phyloP scores from a whole-genome alignment of 2,888 invertebrate genomes.

The Cartodere bifasciata region DNA sequence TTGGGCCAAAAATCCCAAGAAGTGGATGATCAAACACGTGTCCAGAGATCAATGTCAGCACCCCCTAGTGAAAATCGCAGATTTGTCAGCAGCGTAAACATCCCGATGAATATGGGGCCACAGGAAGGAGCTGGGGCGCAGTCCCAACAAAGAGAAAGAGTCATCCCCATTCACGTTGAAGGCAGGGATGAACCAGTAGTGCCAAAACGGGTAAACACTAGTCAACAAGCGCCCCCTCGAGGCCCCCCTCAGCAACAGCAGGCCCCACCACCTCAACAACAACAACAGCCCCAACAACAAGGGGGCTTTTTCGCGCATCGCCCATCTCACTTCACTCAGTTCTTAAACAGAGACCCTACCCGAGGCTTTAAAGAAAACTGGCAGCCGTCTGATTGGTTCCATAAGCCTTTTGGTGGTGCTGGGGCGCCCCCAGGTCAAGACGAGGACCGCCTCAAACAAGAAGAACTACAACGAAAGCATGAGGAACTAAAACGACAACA shows the following conservation, averaged over 20 bases:
- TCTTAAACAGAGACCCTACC: slow-evolving; percentile 26
- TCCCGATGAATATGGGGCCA: slow-evolving; percentile 25
- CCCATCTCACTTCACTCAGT: slow-evolving; percentile 41
- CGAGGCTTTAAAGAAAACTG: slow-evolving; percentile 13
- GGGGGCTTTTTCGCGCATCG: slow-evolving; percentile 22
- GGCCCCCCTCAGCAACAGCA: slow-evolving; percentile 18
- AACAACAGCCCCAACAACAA: slow-evolving; percentile 19
- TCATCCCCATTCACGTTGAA: slow-evolving; percentile 82
- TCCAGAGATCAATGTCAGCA: slow-evolving; percentile 66
- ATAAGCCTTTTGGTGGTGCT: slow-evolving; percentile 22
- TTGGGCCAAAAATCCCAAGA: slow-evolving; percentile 53
- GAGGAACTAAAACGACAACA: slow-evolving; percentile 25
- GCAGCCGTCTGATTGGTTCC: slow-evolving; percentile 10
- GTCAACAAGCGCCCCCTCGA: too few relatives aligned
- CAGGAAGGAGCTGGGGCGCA: slow-evolving; percentile 20
- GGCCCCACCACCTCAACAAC: slow-evolving; percentile 18
- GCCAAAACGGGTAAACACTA: slow-evolving; percentile 36
- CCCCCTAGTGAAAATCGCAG: slow-evolving; percentile 54
- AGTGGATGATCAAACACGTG: slow-evolving; percentile 48
- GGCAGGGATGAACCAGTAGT: slow-evolving; percentile 70
- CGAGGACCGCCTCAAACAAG: slow-evolving; percentile 18
- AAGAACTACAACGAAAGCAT: slow-evolving; percentile 22
- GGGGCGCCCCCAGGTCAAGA: slow-evolving; percentile 30
- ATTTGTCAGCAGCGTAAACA: slow-evolving; percentile 30
- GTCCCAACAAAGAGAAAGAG: slow-evolving; percentile 45